Conservation (phyloP, 2,113 vertebrate genomes). For the Hypomesus transpacificus region DNA sequence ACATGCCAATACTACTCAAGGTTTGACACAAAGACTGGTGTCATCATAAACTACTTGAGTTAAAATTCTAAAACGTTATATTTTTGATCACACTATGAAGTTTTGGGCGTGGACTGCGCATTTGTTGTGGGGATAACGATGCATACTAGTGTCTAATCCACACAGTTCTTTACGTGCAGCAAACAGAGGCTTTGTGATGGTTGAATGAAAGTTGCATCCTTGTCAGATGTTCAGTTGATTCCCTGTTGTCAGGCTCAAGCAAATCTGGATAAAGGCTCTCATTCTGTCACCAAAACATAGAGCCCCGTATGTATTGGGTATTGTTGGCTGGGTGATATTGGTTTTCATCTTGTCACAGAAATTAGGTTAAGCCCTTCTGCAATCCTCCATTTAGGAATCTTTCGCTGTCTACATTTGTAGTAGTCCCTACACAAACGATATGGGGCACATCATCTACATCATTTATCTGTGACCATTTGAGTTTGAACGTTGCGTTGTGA, state of each 20-base stretch:
- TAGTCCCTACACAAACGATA: too few species aligned
- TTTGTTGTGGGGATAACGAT: too few species aligned
- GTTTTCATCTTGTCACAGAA: not conserved
- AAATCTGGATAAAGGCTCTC: conserved; percentile 28
- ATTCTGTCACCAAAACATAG: conserved; percentile 17
- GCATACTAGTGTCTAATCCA: not conserved
- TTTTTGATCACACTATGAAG: conserved; percentile 15
- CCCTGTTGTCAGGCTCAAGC: conserved; percentile 33
- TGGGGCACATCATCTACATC: too few species aligned
- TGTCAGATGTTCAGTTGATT: conserved; percentile 10
- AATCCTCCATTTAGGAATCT: too few species aligned
- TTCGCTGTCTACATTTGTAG: too few species aligned
- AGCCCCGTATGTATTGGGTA: conserved; percentile 6
- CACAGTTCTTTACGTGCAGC: conserved; percentile 7
- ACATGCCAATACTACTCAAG: conserved; percentile 12
- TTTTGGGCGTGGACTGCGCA: too few species aligned
- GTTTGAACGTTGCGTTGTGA: too few species aligned
- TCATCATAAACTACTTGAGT: not conserved
- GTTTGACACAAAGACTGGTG: not conserved
- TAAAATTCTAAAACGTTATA: conserved; percentile 2
- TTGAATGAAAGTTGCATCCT: conserved; percentile 36
- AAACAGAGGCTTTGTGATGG: conserved; percentile 22
- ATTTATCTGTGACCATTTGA: too few species aligned
- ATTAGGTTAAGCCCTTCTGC: too few species aligned
- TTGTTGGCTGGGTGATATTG: not conserved